phyloP scores from a whole-genome alignment of 2,797 vertebrate genomes.

The Sebastes miniatus region DNA sequence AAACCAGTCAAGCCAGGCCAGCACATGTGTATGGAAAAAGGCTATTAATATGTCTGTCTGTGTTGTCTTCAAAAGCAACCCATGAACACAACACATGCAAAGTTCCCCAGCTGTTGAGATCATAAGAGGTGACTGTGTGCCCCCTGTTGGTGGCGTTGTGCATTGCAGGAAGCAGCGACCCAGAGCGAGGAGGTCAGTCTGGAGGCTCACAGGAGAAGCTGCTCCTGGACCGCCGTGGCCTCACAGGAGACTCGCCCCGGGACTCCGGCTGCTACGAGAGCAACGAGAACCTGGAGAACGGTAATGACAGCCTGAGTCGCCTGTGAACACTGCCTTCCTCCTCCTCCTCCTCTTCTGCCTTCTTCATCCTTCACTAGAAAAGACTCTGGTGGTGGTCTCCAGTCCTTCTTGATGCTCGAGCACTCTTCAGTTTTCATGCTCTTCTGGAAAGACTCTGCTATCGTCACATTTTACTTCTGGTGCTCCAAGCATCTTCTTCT shows the following conservation, averaged over 20 bases:
- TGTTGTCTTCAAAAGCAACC: not conserved
- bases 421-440: slow-evolving; percentile 53
- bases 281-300: slow-evolving; percentile 94
- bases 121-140: slow-evolving; percentile 8
- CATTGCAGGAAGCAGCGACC: slow-evolving; percentile 90
- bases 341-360: slow-evolving; percentile 24
- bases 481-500: slow-evolving; percentile 18
- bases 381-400: slow-evolving; percentile 25
- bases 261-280: slow-evolving; percentile 98
- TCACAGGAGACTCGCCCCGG: slow-evolving; percentile 88
- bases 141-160: slow-evolving; percentile 46
- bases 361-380: slow-evolving; percentile 33
- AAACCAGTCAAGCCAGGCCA: no score
- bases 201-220: slow-evolving; percentile 90
- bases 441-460: slow-evolving; percentile 54
- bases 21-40: no score
- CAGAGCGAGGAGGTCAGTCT: slow-evolving; percentile 76
- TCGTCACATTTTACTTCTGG: slow-evolving; percentile 39
- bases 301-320: slow-evolving; percentile 81
- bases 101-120: not conserved
- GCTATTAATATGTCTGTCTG: not conserved
- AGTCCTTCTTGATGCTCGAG: slow-evolving; percentile 37
- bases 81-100: not conserved
- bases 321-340: slow-evolving; percentile 58
- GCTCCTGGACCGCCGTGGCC: slow-evolving; percentile 83